phyloP scores from a whole-genome alignment of 2,797 vertebrate species.

The Poecilia gillii region DNA sequence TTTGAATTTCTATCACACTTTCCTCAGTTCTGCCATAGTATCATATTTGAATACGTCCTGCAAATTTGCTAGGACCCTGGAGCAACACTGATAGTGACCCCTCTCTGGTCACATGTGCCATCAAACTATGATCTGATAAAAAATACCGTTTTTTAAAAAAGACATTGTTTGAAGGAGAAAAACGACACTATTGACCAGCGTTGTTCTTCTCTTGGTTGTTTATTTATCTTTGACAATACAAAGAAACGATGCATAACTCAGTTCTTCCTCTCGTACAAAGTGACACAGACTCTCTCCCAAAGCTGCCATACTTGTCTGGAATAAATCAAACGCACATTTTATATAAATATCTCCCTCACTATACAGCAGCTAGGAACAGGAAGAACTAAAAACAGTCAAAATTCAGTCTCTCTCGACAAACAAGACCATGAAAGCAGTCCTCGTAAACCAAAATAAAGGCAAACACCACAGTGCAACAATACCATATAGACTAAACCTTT shows the following conservation, averaged over 20 bases:
- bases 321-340: conserved; percentile 1
- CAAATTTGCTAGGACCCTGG: not conserved
- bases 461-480: not conserved
- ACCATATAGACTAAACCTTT: not conserved
- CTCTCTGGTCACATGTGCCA: not conserved
- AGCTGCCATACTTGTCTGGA: not conserved
- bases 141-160: not conserved
- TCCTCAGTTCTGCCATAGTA: not conserved
- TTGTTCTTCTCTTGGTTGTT: conserved; percentile 1
- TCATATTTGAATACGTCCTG: not conserved
- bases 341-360: conserved; percentile 1
- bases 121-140: not conserved
- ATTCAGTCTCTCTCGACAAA: not conserved
- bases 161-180: not conserved
- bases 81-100: not conserved
- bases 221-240: conserved; percentile 7
- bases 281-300: not conserved
- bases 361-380: not conserved
- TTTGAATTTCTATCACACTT: not conserved
- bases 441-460: not conserved
- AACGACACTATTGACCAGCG: not conserved
- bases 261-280: conserved; percentile 6
- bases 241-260: not conserved
- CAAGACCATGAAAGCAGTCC: not conserved
- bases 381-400: not conserved